phyloP scores from a whole-genome alignment of 2,113 vertebrate genomes.

The Bubo blakistoni region DNA sequence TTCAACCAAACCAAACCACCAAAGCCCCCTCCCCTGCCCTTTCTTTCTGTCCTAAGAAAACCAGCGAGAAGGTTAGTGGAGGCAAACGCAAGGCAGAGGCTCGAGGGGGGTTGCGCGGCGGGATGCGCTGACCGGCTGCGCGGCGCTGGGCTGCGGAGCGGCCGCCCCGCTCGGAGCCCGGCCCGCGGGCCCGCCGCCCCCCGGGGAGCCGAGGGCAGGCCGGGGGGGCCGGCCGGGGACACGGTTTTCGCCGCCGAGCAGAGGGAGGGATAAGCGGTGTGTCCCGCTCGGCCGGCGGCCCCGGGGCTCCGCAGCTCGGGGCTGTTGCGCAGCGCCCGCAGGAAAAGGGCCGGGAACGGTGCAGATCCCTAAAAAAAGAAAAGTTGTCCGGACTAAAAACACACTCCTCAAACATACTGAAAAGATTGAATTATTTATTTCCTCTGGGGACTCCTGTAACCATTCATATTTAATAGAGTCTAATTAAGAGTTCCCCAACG shows the following conservation, averaged over 20 bases:
- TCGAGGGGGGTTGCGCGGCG: fast-evolving
- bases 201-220: no score
- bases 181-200: not conserved
- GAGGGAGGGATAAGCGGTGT: no score
- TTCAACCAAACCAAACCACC: not conserved
- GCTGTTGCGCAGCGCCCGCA: not conserved
- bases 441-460: not conserved
- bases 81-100: not conserved
- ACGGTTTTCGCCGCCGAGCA: not conserved
- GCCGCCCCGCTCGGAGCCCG: no score
- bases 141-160: no score
- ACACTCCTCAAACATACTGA: not conserved
- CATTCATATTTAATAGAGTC: conserved; percentile 38
- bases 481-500: conserved; percentile 15
- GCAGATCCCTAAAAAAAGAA: not conserved
- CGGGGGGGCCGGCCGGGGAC: fast-evolving
- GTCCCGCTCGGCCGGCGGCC: not conserved
- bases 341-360: not conserved
- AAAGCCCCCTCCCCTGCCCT: no score
- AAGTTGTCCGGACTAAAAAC: not conserved
- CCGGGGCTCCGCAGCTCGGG: not conserved
- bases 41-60: fast-evolving
- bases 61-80: not conserved
- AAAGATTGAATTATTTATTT: conserved; percentile 31
- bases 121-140: fast-evolving